Base-by-base conservation (phyloP, 2,888 invertebrate genomes). In the Melolontha melolontha region DNA sequence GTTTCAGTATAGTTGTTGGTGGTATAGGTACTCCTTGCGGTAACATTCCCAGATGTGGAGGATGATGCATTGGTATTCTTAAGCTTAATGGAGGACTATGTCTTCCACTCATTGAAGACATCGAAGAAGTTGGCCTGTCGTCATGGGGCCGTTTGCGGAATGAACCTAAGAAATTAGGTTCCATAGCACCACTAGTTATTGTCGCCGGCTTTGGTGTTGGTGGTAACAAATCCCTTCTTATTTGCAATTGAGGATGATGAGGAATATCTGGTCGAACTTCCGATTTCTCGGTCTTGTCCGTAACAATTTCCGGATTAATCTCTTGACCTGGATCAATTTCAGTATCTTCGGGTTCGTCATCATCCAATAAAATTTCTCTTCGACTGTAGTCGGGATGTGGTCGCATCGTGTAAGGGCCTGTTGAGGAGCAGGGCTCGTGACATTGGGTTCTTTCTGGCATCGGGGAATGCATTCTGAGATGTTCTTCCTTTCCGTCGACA, bases 191-290 rank as follows among this genome's bases (percentile, higher is more conserved):
- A 59, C 84, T 79, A 73, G 87, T 79, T 8, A 81, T 73, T 8
- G 82, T 81, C 51, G 80, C 49, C 0, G 81, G 75, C 70, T 81
- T 81, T 0, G 73, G 84, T 6, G 80, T 41, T 85, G 85, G 42
- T 78, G 81, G 87, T 75, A 92, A 88, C 44, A 94, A 84, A 79
- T 94, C 94, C 79, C 93, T 85, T 59, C 94, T 87, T 66, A 94
- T 93, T 78, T 94, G 93, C 47, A 94, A 80, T 67, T 80, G 85
- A 70, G 75, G 85, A 76, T 50, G 83, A 40, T 74, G 73, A 4
- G 47, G 27, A 5, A 49, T 29, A 10, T 66, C 64, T 2, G 54
- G 59, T 14, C 65, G 50, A 10, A 59, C 90, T 87, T 57, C 92
- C 84, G 77, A 92, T 91, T 79, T 92, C 85, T 68, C 92, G 86